Evolutionary conservation across 2,888 invertebrate species (phyloP).

Genomic region (Mythimna pallens): DNA sequence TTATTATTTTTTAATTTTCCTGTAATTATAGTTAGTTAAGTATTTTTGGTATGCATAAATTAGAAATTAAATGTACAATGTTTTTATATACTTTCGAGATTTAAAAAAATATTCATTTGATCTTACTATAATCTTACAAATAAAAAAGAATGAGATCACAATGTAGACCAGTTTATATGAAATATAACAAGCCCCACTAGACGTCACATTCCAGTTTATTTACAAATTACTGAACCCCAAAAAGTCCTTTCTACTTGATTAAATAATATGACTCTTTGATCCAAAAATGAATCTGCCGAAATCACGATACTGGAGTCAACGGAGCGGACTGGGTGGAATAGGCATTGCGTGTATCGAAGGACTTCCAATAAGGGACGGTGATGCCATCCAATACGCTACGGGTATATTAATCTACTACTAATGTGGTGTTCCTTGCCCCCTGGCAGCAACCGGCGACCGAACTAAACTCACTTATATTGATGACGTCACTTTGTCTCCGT

Average conservation of each 20-base stretch:
- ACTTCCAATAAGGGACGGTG: conserved; percentile 78
- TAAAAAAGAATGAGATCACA: neutral
- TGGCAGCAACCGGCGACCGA: conserved; percentile 69
- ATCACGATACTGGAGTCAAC: conserved; percentile 70
- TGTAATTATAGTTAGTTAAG: too few relatives aligned
- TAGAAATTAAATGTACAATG: neutral
- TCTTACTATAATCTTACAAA: neutral
- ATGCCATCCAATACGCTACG: conserved; percentile 74
- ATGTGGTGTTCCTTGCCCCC: conserved; percentile 83
- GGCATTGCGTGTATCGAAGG: conserved; percentile 83
- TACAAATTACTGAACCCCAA: conserved; percentile 64
- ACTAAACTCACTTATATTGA: conserved; percentile 82
- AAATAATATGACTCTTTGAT: conserved; percentile 67
- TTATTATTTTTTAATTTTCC: too few relatives aligned
- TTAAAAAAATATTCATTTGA: neutral
- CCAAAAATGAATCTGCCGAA: conserved; percentile 67
- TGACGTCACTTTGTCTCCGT: conserved; percentile 86
- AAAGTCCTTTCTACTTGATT: conserved; percentile 64
- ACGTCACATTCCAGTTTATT: conserved; percentile 52
- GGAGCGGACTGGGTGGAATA: conserved; percentile 79
- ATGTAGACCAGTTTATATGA: conserved; percentile 12
- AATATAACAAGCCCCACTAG: conserved; percentile 9
- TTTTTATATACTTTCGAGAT: neutral
- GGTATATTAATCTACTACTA: conserved; percentile 87
- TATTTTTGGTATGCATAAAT: too few relatives aligned